Conservation (phyloP, 2,888 invertebrate species). For the Bembecia ichneumoniformis region DNA sequence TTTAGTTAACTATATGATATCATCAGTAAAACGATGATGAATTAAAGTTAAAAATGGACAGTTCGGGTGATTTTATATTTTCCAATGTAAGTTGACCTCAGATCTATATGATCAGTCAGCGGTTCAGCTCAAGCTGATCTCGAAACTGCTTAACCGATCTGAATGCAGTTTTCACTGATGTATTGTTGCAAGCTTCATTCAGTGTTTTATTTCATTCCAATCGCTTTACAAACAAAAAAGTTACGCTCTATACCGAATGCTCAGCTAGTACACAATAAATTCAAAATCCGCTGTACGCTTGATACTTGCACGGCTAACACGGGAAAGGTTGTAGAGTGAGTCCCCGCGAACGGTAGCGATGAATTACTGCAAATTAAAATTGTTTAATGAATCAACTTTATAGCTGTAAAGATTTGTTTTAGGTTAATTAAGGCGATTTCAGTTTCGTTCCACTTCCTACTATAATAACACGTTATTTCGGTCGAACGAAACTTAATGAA, state of each 20-base stretch:
- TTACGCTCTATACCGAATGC: too few species aligned
- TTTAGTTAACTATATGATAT: too few species aligned
- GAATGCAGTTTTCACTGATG: too few species aligned
- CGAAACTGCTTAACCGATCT: too few species aligned
- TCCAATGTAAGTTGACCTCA: not conserved
- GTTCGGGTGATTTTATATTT: not conserved
- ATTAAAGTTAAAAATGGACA: too few species aligned
- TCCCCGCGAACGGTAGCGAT: constrained; percentile 34
- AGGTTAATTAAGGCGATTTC: constrained; percentile 45
- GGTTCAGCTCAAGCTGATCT: constrained; percentile 3
- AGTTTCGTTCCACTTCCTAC: not conserved
- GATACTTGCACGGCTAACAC: not conserved
- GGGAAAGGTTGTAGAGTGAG: not conserved
- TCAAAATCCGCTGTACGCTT: too few species aligned
- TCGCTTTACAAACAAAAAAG: too few species aligned
- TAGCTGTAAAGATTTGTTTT: constrained; percentile 58
- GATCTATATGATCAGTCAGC: not conserved
- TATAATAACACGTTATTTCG: not conserved
- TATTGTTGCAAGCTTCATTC: too few species aligned
- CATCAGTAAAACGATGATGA: too few species aligned
- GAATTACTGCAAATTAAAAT: constrained; percentile 71
- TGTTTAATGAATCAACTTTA: constrained; percentile 68
- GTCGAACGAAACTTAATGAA: not conserved
- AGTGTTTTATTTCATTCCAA: too few species aligned
- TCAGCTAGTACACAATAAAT: too few species aligned